Evolutionary conservation across 2,888 invertebrate species (phyloP), one percentile per base, ranked within the genome.

Genomic region (Tillus elongatus): DNA sequence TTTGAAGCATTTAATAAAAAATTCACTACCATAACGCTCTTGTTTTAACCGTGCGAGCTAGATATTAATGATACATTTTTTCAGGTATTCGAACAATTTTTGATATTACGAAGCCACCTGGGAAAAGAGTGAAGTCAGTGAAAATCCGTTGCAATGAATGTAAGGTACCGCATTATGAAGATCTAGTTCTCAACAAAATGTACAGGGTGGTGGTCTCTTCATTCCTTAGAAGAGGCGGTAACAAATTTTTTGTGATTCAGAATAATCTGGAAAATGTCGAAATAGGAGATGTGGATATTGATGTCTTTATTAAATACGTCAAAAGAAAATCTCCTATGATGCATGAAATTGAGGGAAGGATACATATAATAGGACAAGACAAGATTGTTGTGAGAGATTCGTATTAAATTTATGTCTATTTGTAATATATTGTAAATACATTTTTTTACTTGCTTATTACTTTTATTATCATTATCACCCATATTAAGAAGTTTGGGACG

Each of bases 141-240:
- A 50, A 62, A 1, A 68, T 76, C 2, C 70, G 75, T 6, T 86
- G 86, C 55, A 63, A 71, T 4, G 63, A 70, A 11, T 88, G 86
- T 60, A 59, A 61, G 6, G 63, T 78, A 28, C 85, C 86, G 3
- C 56, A 55, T 6, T 86, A 76, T 63, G 63, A 70, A 45, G 70
- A 75, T 0, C 63, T 87, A 9, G 67, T 75, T 27, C 47, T 56
- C 1, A 59, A 69, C 24, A 63, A 70, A 46, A 67, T 64, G 12
- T 88, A 88, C 64, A 68, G 74, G 4, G 61, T 88, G 1, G 65
- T 77, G 10, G 56, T 77, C 2, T 70, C 74, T 30, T 69, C 70
- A 46, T 85, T 77, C 54, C 60, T 84, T 36, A 70, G 71, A 1
- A 68, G 67, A 24, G 86, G 85, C 8, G 86, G 86, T 30, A 82